A percentile compares a stretch with the other conserved stretches of the same genome.
phyloP scores from a whole-genome alignment of 1,140 invertebrate genomes.

The Uloborus diversus region DNA sequence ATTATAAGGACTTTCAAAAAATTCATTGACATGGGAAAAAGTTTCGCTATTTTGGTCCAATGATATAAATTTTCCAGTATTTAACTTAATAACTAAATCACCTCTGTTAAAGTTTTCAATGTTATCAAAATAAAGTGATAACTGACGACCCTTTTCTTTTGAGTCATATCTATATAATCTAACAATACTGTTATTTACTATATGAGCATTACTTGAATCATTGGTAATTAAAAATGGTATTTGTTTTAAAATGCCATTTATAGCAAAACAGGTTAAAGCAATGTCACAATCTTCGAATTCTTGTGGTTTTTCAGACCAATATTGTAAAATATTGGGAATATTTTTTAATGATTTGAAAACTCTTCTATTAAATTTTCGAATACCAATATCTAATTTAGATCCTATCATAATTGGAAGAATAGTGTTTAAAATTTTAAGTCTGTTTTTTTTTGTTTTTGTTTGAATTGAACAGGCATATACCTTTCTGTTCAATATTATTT shows the following conservation, averaged over 20 bases:
- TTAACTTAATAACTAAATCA: background rate
- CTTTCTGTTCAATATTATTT: background rate
- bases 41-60: no score
- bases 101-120: constrained; percentile 8
- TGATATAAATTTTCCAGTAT: constrained; percentile 4
- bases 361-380: background rate
- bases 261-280: constrained; percentile 10
- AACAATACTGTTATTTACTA: constrained; percentile 5
- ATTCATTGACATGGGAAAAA: background rate
- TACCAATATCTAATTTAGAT: constrained; percentile 13
- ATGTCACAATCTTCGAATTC: background rate
- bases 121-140: constrained; percentile 20
- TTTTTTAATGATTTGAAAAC: background rate
- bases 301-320: background rate
- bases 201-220: constrained; percentile 22
- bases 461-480: constrained; percentile 24
- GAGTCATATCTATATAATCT: constrained; percentile 14
- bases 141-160: constrained; percentile 20
- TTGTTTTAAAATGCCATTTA: constrained; percentile 31
- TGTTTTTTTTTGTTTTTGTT: constrained; percentile 6
- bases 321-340: constrained; percentile 2
- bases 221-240: constrained; percentile 36
- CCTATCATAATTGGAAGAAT: constrained; percentile 31
- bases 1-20: constrained; percentile 23
- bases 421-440: background rate